Percentiles rank a stretch among this genome's conserved stretches.
Conservation (phyloP, 2,888 invertebrate genomes). For the Perdita meconis region DNA sequence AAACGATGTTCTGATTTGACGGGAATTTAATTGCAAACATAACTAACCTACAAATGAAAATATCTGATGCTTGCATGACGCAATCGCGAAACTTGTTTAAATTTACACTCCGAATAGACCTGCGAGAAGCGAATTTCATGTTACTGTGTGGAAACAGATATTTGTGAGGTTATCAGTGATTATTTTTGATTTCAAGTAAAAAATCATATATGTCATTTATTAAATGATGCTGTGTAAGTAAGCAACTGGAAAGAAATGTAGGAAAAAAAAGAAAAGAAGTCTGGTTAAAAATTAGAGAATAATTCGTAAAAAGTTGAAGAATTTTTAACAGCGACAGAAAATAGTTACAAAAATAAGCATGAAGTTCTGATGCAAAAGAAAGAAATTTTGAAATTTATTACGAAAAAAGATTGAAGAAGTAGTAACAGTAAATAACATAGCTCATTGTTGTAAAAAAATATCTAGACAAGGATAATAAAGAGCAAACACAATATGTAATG, state of each 20-base stretch:
- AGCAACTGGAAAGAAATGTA: background rate
- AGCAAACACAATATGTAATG: no score
- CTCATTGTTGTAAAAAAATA: no score
- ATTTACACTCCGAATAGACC: background rate
- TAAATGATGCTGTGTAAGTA: background rate
- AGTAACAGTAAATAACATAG: no score
- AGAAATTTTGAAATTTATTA: no score
- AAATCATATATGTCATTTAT: background rate
- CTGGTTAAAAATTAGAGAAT: no score
- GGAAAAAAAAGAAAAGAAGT: no score
- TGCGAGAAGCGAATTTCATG: background rate
- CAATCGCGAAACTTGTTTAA: background rate
- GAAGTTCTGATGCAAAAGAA: no score
- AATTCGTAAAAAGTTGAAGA: no score
- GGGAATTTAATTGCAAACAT: background rate
- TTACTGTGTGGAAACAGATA: background rate
- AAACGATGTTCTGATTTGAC: background rate
- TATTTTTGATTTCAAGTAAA: background rate
- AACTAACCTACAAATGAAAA: slow-evolving; percentile 8
- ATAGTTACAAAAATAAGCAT: no score
- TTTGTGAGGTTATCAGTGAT: background rate
- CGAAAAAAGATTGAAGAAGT: no score
- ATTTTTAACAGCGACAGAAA: no score
- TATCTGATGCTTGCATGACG: background rate
- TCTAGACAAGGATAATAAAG: no score